These are phyloP conservation scores for Metopia argyrocephala DNA, from an alignment of 2,888 invertebrate species.

Conservation along the genomic window DNA sequence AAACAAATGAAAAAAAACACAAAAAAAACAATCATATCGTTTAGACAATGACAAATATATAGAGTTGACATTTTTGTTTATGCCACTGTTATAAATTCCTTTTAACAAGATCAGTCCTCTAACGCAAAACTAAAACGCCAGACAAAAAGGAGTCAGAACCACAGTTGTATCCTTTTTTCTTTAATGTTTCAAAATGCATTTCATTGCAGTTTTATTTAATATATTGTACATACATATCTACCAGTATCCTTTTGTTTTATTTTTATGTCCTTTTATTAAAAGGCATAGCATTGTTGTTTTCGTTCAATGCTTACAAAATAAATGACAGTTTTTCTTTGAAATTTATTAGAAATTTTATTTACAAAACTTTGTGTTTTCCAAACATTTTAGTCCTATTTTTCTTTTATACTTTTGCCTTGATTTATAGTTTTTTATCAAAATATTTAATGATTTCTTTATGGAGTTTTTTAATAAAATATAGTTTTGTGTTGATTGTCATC, in stretches of 20 bases:
- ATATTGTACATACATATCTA: too few species aligned
- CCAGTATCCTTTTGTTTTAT: not conserved
- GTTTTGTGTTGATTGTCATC: not conserved
- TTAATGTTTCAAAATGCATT: not conserved
- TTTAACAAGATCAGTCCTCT: constrained; percentile 43
- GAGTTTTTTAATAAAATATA: too few species aligned
- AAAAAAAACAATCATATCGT: not conserved
- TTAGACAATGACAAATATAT: constrained; percentile 39
- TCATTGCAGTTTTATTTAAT: too few species aligned
- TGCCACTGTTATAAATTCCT: constrained; percentile 41
- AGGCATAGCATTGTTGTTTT: not conserved
- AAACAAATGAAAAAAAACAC: not conserved
- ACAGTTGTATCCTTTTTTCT: not conserved
- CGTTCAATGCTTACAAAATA: not conserved
- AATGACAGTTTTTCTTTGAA: not conserved
- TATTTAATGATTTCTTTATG: constrained; percentile 15
- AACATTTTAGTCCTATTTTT: not conserved
- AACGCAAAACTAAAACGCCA: not conserved
- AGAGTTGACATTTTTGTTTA: constrained; percentile 49
- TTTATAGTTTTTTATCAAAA: constrained; percentile 55
- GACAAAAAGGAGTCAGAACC: not conserved
- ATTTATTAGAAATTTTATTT: not conserved
- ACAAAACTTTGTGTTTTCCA: not conserved
- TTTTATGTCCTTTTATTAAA: not conserved
- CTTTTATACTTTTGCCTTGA: constrained; percentile 29